Percentiles rank a stretch among this genome's conserved stretches.
Evolutionary conservation across 2,797 vertebrate genomes (phyloP).

Genomic region (Pteropus rufus): DNA sequence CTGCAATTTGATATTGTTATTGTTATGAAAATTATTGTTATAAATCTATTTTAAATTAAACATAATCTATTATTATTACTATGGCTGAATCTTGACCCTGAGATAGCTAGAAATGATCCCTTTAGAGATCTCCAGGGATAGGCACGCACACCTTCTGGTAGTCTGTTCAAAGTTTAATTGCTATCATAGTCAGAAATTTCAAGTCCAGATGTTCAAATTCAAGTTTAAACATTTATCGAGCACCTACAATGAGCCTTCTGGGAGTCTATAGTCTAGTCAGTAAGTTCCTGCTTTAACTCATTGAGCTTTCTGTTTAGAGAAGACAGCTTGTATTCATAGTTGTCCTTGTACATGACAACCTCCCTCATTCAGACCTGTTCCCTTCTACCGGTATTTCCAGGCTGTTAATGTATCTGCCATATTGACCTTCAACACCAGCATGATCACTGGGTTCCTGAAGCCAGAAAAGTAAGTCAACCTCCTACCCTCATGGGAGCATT

Average conservation of each 20-base stretch:
- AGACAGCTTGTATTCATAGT: background rate
- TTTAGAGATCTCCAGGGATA: background rate
- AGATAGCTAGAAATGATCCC: background rate
- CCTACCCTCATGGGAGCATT: background rate
- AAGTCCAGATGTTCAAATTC: background rate
- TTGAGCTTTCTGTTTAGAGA: background rate
- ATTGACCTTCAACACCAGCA: constrained; percentile 59
- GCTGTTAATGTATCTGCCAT: constrained; percentile 60
- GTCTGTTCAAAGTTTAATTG: background rate
- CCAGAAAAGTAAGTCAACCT: constrained; percentile 77
- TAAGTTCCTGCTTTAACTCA: background rate
- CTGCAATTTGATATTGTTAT: background rate
- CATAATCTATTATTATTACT: background rate
- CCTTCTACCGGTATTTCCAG: constrained; percentile 67
- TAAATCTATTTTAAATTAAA: constrained; percentile 3
- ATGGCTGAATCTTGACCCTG: background rate
- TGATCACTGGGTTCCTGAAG: constrained; percentile 74
- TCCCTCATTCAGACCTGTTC: background rate
- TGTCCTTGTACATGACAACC: background rate
- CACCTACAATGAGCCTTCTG: background rate
- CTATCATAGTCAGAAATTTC: background rate
- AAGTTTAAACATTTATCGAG: background rate
- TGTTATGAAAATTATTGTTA: background rate
- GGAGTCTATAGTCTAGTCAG: background rate
- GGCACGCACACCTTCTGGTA: background rate